A percentile compares a stretch with the other conserved stretches of the same genome.
Conservation (phyloP, 2,113 vertebrate genomes). For the Formicarius rufipectus region DNA sequence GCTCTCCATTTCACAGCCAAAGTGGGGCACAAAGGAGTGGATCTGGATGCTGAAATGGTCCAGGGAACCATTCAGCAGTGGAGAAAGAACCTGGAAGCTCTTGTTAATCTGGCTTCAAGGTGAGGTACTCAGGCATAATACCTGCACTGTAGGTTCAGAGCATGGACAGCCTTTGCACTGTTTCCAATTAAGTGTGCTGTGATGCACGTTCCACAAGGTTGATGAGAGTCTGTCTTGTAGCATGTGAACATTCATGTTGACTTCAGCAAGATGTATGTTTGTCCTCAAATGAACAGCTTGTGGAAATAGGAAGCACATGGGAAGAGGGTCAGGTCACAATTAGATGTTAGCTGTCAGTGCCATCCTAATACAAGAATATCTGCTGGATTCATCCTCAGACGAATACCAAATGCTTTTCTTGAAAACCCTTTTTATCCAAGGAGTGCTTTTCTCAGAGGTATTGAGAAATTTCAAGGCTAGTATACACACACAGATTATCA, state of each 20-base stretch:
- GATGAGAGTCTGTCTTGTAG: background rate
- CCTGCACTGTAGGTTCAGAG: background rate
- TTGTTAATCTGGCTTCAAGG: background rate
- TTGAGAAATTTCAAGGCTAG: background rate
- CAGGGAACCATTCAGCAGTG: background rate
- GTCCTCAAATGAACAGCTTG: background rate
- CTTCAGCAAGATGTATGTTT: background rate
- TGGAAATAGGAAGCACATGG: background rate
- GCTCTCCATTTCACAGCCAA: background rate
- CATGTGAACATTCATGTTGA: background rate
- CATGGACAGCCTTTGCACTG: rapidly evolving
- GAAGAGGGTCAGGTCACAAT: background rate
- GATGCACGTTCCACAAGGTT: background rate
- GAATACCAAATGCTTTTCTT: background rate
- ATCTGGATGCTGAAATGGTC: background rate
- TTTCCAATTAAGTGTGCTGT: background rate
- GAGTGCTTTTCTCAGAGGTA: background rate
- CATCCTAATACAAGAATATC: background rate
- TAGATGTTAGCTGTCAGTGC: background rate
- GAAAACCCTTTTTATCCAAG: background rate
- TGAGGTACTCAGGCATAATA: background rate
- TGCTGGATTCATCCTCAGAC: background rate
- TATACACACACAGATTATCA: background rate
- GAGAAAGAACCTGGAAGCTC: background rate
- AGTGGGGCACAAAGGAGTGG: background rate